phyloP scores from a whole-genome alignment of 2,113 vertebrate genomes.

The Edolisoma coerulescens region DNA sequence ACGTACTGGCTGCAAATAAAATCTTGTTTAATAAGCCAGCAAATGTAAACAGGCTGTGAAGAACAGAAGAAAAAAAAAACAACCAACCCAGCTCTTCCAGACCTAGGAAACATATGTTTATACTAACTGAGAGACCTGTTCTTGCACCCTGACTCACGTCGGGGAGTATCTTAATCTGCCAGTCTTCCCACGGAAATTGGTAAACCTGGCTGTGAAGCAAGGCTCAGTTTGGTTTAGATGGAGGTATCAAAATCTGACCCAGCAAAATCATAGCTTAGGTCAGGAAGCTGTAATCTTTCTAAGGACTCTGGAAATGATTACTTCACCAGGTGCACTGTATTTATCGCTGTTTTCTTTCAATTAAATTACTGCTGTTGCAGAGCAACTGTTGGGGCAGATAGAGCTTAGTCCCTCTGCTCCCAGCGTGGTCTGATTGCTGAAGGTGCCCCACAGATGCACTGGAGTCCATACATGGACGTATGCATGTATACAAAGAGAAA shows the following conservation, averaged over 20 bases:
- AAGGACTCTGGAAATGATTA: background rate
- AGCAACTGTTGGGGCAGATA: background rate
- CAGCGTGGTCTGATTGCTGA: rapidly evolving
- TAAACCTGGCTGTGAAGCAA: background rate
- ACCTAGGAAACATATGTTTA: conserved; percentile 35
- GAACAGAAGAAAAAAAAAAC: background rate
- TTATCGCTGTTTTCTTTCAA: background rate
- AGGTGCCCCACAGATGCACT: background rate
- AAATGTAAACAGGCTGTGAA: background rate
- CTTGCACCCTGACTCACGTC: background rate
- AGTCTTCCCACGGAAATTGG: background rate
- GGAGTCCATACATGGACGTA: rapidly evolving
- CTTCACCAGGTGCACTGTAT: background rate
- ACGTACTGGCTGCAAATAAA: background rate
- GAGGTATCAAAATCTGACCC: background rate
- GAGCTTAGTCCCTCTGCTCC: background rate
- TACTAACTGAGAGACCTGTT: conserved; percentile 29
- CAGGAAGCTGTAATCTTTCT: background rate
- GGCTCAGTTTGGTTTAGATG: background rate
- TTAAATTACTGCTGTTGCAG: background rate
- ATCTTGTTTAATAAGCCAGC: background rate
- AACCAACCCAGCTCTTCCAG: background rate
- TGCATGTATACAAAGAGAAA: background rate
- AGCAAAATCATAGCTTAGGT: background rate
- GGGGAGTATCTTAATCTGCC: background rate